Evolutionary conservation across 2,888 invertebrate genomes (phyloP).

Genomic region (Acutogordius australiensis): DNA sequence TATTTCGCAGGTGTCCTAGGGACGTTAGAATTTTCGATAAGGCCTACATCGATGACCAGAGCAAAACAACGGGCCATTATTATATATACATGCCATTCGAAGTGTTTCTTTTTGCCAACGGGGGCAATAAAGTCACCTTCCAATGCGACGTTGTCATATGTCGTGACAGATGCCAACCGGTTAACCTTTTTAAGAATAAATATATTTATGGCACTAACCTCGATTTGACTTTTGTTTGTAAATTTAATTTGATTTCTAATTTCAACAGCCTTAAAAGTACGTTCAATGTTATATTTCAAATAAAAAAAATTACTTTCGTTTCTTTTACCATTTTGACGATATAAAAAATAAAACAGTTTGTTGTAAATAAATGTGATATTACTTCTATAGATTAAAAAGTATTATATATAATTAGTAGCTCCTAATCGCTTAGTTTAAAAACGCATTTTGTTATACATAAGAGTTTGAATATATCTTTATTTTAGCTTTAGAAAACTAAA

Average conservation of each 20-base stretch:
- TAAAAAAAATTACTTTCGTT: background rate
- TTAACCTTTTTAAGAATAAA: background rate
- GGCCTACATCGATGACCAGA: constrained; percentile 12
- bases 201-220: no score
- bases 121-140: constrained; percentile 12
- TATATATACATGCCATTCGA: constrained; percentile 13
- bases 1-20: constrained; percentile 9
- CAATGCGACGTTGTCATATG: constrained; percentile 12
- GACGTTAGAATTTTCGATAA: constrained; percentile 11
- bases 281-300: background rate
- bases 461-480: no score
- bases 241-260: no score
- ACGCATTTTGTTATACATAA: no score
- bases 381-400: no score
- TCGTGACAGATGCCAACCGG: constrained; percentile 9
- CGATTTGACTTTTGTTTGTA: no score
- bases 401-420: no score
- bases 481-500: no score
- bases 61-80: constrained; percentile 12
- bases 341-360: no score
- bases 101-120: constrained; percentile 8
- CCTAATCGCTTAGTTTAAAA: no score
- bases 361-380: no score
- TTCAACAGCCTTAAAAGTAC: no score
- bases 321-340: background rate